Evolutionary conservation across 2,797 vertebrate species (phyloP).

Genomic region (Alauda arvensis): DNA sequence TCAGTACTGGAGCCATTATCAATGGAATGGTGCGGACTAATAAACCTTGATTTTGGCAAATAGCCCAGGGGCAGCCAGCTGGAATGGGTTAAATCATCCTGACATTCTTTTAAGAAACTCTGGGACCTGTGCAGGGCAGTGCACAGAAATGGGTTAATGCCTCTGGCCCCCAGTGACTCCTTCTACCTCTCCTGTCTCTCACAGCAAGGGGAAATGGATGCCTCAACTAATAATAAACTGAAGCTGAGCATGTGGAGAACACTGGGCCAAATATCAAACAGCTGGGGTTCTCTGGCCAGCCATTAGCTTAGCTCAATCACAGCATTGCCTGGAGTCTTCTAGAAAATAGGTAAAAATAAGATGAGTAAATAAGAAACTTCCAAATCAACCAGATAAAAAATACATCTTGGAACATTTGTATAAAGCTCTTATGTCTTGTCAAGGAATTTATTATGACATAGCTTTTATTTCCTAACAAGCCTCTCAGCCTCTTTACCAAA

Average conservation of each 20-base stretch:
- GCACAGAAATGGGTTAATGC: conserved; percentile 27
- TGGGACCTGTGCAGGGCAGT: neutral
- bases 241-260: neutral
- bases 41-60: conserved; percentile 48
- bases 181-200: conserved; percentile 2
- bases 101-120: neutral
- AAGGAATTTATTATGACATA: neutral
- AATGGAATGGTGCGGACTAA: neutral
- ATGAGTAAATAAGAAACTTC: neutral
- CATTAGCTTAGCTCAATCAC: neutral
- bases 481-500: neutral
- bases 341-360: neutral
- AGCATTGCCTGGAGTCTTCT: neutral
- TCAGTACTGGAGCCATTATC: neutral
- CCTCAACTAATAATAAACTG: conserved; percentile 28
- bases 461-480: neutral
- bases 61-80: conserved; percentile 32
- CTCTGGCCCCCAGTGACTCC: neutral
- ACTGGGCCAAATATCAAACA: conserved; percentile 3
- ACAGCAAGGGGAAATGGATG: neutral
- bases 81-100: conserved; percentile 1
- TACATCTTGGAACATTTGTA: neutral
- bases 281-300: neutral
- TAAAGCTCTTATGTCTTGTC: neutral
- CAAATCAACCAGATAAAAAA: neutral